Evolutionary conservation across 2,797 vertebrate genomes (phyloP), one percentile per base, ranked within the genome.

Genomic region (Siniperca undulata): DNA sequence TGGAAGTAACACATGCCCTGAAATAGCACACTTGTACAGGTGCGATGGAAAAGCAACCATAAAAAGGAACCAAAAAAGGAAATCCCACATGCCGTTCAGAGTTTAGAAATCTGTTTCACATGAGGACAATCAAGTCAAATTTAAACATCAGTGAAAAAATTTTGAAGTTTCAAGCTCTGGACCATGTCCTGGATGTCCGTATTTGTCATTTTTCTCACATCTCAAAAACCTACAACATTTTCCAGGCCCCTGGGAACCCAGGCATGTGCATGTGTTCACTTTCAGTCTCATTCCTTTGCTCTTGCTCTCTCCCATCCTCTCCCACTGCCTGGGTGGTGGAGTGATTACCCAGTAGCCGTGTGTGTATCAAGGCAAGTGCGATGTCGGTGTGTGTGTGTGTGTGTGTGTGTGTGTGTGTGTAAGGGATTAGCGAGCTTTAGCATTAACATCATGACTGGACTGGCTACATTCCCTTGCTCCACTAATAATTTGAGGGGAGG

Each of bases 401-500:
- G 96, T 97, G 95, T 96, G 95, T 97, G 97, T 97, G 27, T 27
- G 27, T 27, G 97, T 97, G 97, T 97, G 96, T 97, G 95, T 95
- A 97, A 97, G 94, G 97, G 98, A 99, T 99, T 99, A 99, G 90
- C 66, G 68, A 94, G 96, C 88, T 95, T 98, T 96, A 95, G 96
- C 95, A 96, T 96, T 95, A 95, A 95, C 97, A 96, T 97, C 91
- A 81, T 91, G 87, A 95, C 96, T 85, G 92, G 89, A 91, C 89
- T 61, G 94, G 94, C 96, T 95, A 96, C 96, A 97, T 98, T 97
- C 97, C 97, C 95, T 96, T 61, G 80, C 95, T 83, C 88, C 80
- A 90, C 95, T 89, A 95, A 96, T 99, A 98, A 98, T 98, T 98
- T 97, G 96, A 96, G 97, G 97, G 98, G 97, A 96, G 97, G 97